Evolutionary conservation across 1,140 invertebrate species (phyloP), one percentile per base, ranked within the genome.

Genomic region (Aphidius ervi): DNA sequence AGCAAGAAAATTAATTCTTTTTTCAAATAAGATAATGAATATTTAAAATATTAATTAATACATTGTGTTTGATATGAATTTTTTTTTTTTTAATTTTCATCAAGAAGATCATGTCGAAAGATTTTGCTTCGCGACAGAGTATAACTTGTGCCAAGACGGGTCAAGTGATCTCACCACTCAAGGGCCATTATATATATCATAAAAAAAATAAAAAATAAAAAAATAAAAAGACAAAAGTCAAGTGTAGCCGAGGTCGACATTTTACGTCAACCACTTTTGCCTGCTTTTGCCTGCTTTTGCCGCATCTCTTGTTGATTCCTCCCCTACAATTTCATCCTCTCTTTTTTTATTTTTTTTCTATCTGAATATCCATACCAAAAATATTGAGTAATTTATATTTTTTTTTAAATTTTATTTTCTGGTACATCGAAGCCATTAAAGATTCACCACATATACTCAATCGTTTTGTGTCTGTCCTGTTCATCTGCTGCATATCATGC

Each of bases 81-180:
- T 39, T 52, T 39, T 31, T 31, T 5, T 9, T 10, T 10, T 52
- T 31, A 9, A 9, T 10, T 48, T 48, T 46, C 4, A 31, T 31
- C 4, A 31, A 31, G 4, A 31, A 31, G 23, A 31, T 31, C 23
- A 31, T 31, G 23, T 31, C 23, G 23, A 3, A 31, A 31, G 23
- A 31, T 31, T 31, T 31, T 1, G 23, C 23, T 31, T 31, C 4
- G 23, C 4, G 23, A 16, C 16, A 16, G 16, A 31, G 23, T 31
- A 31, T 31, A 31, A 31, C 23, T 60, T 46, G 55, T 53, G 65
- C 65, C 61, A 65, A 64, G 62, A 52, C 60, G 54, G 68, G 69
- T 70, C 68, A 70, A 70, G 66, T 70, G 66, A 67, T 67, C 66
- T 61, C 59, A 58, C 56, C 67, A 68, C 67, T 69, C 65, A 62